Conservation (phyloP, 2,888 invertebrate species). For the Drosophila longiperda region DNA sequence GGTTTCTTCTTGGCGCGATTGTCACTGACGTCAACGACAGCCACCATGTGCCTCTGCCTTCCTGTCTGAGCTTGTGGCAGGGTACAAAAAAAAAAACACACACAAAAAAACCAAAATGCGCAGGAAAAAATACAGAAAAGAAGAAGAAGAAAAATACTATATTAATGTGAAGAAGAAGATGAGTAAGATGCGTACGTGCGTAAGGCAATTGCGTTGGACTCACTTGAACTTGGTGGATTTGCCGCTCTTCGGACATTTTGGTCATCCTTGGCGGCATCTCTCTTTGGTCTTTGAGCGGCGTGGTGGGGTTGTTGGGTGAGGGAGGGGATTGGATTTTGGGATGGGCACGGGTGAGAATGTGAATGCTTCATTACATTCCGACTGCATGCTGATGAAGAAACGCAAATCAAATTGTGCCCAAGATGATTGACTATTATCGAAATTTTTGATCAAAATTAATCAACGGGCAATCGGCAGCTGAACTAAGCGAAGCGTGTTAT, state of each 20-base stretch:
- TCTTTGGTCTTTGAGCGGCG: conserved; percentile 36
- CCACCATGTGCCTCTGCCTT: conserved; percentile 37
- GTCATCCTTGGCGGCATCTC: conserved; percentile 49
- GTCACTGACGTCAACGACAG: conserved; percentile 34
- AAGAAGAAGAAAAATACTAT: conserved; percentile 24
- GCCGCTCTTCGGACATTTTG: conserved; percentile 15
- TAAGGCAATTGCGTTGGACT: conserved; percentile 72
- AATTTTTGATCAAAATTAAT: conserved; percentile 15
- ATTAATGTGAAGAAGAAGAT: conserved; percentile 65
- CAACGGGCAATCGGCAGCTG: conserved; percentile 6
- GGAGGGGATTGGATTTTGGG: background rate
- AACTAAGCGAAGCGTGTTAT: background rate
- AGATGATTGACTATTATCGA: conserved; percentile 29
- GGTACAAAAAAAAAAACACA: conserved; percentile 37
- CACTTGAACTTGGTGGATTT: conserved; percentile 51
- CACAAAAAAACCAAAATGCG: conserved; percentile 16
- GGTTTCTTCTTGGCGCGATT: conserved; percentile 46
- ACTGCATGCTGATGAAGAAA: conserved; percentile 32
- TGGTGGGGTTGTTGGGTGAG: background rate
- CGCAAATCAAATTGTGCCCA: conserved; percentile 23
- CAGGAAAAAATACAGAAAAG: conserved; percentile 7
- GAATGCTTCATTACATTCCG: conserved; percentile 60
- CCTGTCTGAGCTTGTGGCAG: conserved; percentile 46
- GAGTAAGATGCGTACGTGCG: conserved; percentile 76
- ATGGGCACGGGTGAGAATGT: conserved; percentile 10